phyloP scores from a whole-genome alignment of 1,140 invertebrate genomes.

The Ridgeia piscesae region DNA sequence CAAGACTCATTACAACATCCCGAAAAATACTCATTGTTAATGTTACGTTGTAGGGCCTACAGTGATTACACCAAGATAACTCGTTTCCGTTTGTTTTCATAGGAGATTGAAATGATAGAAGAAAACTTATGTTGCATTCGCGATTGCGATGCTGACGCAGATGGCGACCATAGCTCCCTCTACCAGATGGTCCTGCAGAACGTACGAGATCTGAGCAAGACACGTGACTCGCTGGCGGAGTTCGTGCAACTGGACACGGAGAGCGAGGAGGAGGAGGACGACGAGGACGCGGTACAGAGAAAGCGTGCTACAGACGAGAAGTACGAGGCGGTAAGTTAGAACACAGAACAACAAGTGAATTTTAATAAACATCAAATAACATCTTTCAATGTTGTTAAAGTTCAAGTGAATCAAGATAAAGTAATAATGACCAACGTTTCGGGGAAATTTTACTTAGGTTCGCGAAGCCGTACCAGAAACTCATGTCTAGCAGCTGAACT shows the following conservation, averaged over 20 bases:
- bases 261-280: not conserved
- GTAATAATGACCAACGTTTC: too few species aligned
- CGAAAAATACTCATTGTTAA: too few species aligned
- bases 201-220: not conserved
- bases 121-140: not conserved
- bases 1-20: too few species aligned
- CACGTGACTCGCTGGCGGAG: not conserved
- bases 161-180: not conserved
- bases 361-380: too few species aligned
- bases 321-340: not conserved
- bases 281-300: not conserved
- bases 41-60: too few species aligned
- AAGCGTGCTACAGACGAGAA: not conserved
- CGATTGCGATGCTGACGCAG: not conserved
- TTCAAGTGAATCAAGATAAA: too few species aligned
- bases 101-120: not conserved
- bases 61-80: not conserved
- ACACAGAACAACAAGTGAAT: not conserved
- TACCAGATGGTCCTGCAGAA: not conserved
- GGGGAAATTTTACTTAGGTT: too few species aligned
- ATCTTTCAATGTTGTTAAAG: too few species aligned
- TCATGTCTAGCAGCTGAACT: too few species aligned
- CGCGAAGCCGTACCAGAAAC: too few species aligned
- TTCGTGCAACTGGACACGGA: not conserved
- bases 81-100: not conserved